Evolutionary conservation across 2,797 vertebrate genomes (phyloP).

Genomic region (Artibeus lituratus): DNA sequence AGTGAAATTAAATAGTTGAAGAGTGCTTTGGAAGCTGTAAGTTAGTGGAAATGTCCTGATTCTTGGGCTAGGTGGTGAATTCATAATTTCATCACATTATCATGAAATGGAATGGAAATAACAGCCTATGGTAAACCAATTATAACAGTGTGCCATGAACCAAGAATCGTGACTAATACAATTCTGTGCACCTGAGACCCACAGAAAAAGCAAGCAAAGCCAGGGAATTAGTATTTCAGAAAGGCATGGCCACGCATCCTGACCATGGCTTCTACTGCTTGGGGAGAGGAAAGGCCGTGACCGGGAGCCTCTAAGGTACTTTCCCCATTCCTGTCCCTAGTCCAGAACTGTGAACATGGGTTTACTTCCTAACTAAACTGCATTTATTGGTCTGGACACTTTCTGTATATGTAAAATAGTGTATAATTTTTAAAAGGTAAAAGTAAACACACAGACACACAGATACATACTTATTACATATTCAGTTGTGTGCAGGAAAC

Average conservation of each 20-base stretch:
- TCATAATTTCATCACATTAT: not conserved
- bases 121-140: not conserved
- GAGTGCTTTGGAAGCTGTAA: not conserved
- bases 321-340: not conserved
- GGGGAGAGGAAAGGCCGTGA: not conserved
- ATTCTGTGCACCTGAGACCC: not conserved
- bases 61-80: not conserved
- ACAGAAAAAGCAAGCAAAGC: not conserved
- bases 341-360: not conserved
- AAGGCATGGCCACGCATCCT: not conserved
- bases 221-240: not conserved
- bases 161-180: not conserved
- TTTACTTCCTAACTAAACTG: not conserved
- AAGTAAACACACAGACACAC: not conserved
- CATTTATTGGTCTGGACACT: not conserved
- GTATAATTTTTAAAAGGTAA: not conserved
- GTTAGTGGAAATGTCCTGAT: not conserved
- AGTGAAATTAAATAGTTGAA: not conserved
- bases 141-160: not conserved
- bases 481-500: not conserved
- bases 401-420: not conserved
- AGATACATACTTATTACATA: not conserved
- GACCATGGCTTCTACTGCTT: rapidly evolving
- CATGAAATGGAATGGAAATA: slow-evolving; percentile 8
- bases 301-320: not conserved